Conservation (phyloP, 2,888 invertebrate species). For the Pseudeuparius sepicola region DNA sequence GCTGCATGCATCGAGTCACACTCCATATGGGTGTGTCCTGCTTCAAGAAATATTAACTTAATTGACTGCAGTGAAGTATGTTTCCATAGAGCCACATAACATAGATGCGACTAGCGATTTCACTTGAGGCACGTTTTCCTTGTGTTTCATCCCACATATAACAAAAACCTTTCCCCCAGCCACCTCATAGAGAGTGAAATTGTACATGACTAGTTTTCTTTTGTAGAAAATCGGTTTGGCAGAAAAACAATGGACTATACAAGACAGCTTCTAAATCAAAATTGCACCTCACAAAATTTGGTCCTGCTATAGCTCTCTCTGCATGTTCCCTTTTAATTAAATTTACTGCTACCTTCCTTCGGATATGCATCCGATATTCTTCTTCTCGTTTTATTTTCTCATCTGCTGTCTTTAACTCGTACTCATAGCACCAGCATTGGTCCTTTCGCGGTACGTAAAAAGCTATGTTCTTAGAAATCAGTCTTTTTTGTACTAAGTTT, state of each 20-base stretch:
- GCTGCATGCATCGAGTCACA: too few species aligned
- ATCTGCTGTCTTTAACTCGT: background rate
- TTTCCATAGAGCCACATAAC: too few species aligned
- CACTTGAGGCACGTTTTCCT: conserved; percentile 6
- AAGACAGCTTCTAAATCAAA: conserved; percentile 7
- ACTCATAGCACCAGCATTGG: conserved; percentile 9
- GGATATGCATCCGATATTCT: conserved; percentile 5
- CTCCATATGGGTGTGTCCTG: too few species aligned
- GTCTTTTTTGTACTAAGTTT: background rate
- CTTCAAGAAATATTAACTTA: too few species aligned
- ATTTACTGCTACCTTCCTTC: conserved; percentile 5
- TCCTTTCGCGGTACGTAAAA: conserved; percentile 8
- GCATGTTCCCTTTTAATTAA: conserved; percentile 6
- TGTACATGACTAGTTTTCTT: conserved; percentile 4
- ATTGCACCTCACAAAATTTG: conserved; percentile 4
- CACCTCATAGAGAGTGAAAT: conserved; percentile 4
- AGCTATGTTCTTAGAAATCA: conserved; percentile 7
- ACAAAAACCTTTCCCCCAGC: conserved; percentile 1
- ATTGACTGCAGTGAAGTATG: too few species aligned
- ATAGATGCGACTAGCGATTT: conserved; percentile 2
- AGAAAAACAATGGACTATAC: conserved; percentile 6
- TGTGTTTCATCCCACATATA: conserved; percentile 7
- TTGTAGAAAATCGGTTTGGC: conserved; percentile 4
- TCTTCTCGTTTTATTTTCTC: conserved; percentile 1
- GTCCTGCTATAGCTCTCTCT: conserved; percentile 4